These are phyloP conservation scores for Semaprochilodus insignis DNA, from an alignment of 2,797 vertebrate species.

Conservation along the genomic window DNA sequence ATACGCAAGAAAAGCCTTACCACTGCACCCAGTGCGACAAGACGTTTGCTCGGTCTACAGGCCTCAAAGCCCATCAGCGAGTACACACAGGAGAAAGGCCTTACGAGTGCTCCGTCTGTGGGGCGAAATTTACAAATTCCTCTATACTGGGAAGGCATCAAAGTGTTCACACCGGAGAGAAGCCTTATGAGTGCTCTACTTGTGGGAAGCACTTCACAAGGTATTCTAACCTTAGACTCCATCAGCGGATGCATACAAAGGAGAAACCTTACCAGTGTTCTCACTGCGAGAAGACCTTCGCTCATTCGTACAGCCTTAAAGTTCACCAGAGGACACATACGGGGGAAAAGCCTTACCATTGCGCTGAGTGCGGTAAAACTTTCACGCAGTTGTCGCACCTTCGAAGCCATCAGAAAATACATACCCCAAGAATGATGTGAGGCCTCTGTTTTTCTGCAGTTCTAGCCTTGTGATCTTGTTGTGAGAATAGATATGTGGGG, in stretches of 20 bases:
- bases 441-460: too few species aligned
- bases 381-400: background rate
- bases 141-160: background rate
- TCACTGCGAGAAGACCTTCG: conserved; percentile 23
- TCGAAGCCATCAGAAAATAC: background rate
- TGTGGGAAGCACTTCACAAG: background rate
- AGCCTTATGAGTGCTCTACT: background rate
- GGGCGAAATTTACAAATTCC: background rate
- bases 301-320: background rate
- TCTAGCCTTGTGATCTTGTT: too few species aligned
- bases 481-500: too few species aligned
- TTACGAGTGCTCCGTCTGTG: background rate
- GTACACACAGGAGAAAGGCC: conserved; percentile 32
- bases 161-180: conserved; percentile 1
- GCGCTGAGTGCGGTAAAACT: background rate
- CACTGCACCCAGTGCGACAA: background rate
- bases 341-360: background rate
- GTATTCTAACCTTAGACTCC: background rate
- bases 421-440: background rate
- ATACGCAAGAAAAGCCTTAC: background rate
- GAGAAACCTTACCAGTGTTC: conserved; percentile 13
- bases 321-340: background rate
- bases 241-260: background rate
- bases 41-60: background rate
- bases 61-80: conserved; percentile 7